Evolutionary conservation across 1,140 invertebrate species (phyloP).

Genomic region (Apis laboriosa): DNA sequence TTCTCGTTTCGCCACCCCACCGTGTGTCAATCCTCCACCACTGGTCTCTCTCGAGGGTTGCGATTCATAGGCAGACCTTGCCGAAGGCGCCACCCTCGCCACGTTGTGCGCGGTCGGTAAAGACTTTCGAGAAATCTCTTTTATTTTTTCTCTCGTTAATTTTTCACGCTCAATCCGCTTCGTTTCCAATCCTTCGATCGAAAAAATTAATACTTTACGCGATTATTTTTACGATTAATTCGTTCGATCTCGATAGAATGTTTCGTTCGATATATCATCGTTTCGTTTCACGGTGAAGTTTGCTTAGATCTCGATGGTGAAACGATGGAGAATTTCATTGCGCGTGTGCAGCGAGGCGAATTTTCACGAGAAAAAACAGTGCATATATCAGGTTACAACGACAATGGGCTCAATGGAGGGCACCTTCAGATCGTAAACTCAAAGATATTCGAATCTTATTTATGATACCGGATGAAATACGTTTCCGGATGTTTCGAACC

Average conservation of each 20-base stretch:
- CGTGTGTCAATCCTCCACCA: conserved; percentile 6
- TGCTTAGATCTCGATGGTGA: neutral
- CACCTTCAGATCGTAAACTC: conserved; percentile 19
- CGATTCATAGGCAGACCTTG: conserved; percentile 11
- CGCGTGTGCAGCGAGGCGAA: neutral
- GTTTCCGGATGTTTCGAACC: conserved; percentile 13
- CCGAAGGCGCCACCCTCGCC: conserved; percentile 39
- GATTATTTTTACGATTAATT: too few relatives aligned
- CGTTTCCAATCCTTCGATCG: neutral
- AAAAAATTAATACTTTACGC: too few relatives aligned
- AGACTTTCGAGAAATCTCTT: neutral
- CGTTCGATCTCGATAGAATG: neutral
- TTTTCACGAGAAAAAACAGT: conserved; percentile 2
- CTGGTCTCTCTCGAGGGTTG: conserved; percentile 6
- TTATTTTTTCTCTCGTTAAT: neutral
- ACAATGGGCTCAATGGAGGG: conserved; percentile 38
- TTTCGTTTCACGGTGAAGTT: neutral
- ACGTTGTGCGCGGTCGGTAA: conserved; percentile 50
- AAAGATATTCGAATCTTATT: conserved; percentile 44
- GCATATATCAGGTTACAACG: conserved; percentile 22
- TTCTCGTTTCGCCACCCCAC: conserved; percentile 23
- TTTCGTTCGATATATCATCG: neutral
- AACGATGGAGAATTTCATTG: neutral
- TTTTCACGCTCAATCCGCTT: neutral
- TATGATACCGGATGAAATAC: neutral